These are phyloP conservation scores for Chrysocyon brachyurus DNA, from an alignment of 2,797 vertebrate genomes.

Conservation along the genomic window DNA sequence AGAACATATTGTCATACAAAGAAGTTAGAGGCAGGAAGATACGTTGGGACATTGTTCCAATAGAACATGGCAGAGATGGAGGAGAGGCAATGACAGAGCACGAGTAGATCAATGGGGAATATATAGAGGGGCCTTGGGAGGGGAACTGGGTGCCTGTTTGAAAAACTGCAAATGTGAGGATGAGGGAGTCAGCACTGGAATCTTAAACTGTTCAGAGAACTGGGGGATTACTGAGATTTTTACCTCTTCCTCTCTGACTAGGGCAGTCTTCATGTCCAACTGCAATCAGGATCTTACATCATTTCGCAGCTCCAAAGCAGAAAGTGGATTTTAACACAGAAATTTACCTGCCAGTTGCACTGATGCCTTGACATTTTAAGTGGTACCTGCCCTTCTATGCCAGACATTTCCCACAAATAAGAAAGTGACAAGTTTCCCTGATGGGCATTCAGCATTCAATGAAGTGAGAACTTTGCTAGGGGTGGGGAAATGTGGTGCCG, in stretches of 20 bases:
- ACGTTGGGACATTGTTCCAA: background rate
- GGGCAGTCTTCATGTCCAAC: background rate
- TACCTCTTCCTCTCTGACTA: background rate
- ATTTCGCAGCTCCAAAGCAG: conserved; percentile 33
- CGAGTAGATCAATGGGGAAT: background rate
- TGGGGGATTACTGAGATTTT: background rate
- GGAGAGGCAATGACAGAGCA: background rate
- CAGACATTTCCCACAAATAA: conserved; percentile 66
- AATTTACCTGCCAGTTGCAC: conserved; percentile 47
- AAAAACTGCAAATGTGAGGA: background rate
- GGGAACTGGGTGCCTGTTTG: background rate
- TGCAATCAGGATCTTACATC: background rate
- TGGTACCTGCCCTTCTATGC: conserved; percentile 64
- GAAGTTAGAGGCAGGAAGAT: conserved; percentile 4
- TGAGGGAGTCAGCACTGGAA: background rate
- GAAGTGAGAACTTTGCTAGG: background rate
- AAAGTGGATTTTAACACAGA: conserved; percentile 48
- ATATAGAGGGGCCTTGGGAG: background rate
- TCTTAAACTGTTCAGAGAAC: background rate
- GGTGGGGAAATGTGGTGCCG: background rate
- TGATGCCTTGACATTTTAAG: conserved; percentile 67
- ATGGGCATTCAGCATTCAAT: background rate
- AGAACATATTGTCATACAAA: background rate
- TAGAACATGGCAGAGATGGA: background rate
- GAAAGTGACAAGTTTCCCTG: conserved; percentile 68